These are phyloP conservation scores for Uropsilus gracilis DNA, from an alignment of 2,113 vertebrate species.

Conservation along the genomic window DNA sequence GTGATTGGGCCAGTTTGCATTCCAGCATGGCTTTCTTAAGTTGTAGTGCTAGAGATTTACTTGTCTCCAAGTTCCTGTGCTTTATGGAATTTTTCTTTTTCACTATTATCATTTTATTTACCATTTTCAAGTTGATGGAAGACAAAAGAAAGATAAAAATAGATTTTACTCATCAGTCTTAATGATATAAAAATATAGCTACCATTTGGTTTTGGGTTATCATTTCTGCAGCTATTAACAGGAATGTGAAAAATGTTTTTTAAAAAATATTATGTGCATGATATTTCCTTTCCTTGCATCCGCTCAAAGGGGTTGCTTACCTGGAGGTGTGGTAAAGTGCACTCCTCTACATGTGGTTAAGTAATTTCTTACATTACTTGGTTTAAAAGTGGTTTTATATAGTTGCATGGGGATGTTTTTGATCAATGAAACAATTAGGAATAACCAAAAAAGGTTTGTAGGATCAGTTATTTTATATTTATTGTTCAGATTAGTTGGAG, in stretches of 20 bases:
- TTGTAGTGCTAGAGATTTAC: neutral
- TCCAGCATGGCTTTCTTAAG: too few relatives aligned
- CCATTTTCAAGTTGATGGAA: conserved; percentile 5
- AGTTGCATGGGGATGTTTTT: neutral
- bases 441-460: neutral
- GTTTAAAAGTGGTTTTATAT: neutral
- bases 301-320: neutral
- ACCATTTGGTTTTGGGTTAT: neutral
- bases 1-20: too few relatives aligned
- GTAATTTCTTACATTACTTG: neutral
- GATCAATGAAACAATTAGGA: neutral
- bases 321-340: neutral
- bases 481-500: neutral
- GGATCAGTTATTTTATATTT: conserved; percentile 26
- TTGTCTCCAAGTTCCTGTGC: neutral
- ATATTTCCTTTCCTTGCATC: neutral
- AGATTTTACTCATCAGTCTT: neutral
- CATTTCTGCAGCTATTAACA: neutral
- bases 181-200: neutral
- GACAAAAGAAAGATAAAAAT: neutral
- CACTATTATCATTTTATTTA: conserved; percentile 19
- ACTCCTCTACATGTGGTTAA: neutral
- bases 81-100: conserved; percentile 7
- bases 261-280: neutral
- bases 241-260: neutral